Conservation (phyloP, 2,113 vertebrate species). For the Aspidoscelis tigris region DNA sequence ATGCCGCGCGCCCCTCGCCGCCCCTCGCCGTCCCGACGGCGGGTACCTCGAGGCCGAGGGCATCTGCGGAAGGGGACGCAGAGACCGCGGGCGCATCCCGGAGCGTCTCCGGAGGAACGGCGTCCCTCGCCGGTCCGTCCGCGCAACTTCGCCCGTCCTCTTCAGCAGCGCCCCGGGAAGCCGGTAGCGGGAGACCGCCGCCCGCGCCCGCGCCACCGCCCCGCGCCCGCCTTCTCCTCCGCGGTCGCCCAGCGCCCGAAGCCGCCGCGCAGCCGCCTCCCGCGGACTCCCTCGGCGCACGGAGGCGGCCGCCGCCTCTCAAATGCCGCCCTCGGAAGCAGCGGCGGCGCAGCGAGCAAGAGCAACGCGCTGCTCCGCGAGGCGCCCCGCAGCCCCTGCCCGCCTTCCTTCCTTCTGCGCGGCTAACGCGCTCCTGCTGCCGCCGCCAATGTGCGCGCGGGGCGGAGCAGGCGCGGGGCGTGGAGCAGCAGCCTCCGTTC, state of each 20-base stretch:
- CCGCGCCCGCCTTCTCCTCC: slow-evolving; percentile 51
- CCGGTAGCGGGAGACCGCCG: too few species aligned
- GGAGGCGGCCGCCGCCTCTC: slow-evolving; percentile 8
- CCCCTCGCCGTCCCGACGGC: slow-evolving; percentile 51
- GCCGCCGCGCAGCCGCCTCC: slow-evolving; percentile 53
- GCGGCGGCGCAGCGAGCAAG: slow-evolving; percentile 60
- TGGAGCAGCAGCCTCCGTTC: too few species aligned
- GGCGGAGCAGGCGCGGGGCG: too few species aligned
- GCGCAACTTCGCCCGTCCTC: too few species aligned
- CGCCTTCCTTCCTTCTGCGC: background rate
- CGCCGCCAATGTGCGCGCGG: too few species aligned
- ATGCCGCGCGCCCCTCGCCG: too few species aligned
- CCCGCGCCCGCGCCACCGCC: background rate
- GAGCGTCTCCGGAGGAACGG: slow-evolving; percentile 62
- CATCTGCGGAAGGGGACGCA: background rate
- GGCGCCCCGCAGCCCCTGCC: background rate
- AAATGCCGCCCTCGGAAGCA: slow-evolving; percentile 54
- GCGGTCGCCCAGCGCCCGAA: slow-evolving; percentile 73
- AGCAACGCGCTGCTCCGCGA: slow-evolving; percentile 44
- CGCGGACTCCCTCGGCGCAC: slow-evolving; percentile 33
- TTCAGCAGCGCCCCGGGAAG: too few species aligned
- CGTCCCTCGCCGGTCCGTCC: background rate
- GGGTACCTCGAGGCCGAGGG: slow-evolving; percentile 61
- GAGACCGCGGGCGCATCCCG: background rate
- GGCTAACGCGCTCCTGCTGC: background rate